phyloP scores from a whole-genome alignment of 2,888 invertebrate genomes.

The Scaptomyza tumidula region DNA sequence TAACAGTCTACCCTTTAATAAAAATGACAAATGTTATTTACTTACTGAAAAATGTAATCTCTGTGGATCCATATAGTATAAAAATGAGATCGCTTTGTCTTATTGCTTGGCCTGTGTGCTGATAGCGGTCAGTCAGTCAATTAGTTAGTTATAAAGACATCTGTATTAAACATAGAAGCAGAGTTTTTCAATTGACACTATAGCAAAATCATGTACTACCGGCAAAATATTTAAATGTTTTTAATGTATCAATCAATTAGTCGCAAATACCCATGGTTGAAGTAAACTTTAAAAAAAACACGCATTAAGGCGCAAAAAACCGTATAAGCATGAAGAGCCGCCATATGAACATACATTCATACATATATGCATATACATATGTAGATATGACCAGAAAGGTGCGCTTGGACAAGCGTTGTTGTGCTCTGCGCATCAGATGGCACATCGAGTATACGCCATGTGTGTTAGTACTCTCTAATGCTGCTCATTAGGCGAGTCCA shows the following conservation, averaged over 20 bases:
- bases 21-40: no score
- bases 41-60: no score
- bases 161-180: no score
- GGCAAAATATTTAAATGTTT: no score
- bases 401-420: constrained; percentile 38
- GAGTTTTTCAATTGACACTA: no score
- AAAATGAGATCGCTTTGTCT: no score
- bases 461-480: constrained; percentile 15
- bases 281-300: constrained; percentile 20
- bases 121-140: no score
- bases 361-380: neutral
- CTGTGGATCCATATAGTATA: no score
- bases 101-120: no score
- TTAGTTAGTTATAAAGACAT: no score
- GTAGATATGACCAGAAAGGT: constrained; percentile 45
- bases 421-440: constrained; percentile 21
- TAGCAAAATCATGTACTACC: no score
- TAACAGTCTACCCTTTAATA: no score
- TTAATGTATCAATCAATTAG: neutral
- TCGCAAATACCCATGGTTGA: neutral
- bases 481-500: constrained; percentile 68
- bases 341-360: constrained; percentile 4
- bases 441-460: constrained; percentile 61
- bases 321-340: constrained; percentile 60
- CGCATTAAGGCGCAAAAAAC: constrained; percentile 55